phyloP scores from a whole-genome alignment of 2,113 vertebrate species.

The Zingel zingel region DNA sequence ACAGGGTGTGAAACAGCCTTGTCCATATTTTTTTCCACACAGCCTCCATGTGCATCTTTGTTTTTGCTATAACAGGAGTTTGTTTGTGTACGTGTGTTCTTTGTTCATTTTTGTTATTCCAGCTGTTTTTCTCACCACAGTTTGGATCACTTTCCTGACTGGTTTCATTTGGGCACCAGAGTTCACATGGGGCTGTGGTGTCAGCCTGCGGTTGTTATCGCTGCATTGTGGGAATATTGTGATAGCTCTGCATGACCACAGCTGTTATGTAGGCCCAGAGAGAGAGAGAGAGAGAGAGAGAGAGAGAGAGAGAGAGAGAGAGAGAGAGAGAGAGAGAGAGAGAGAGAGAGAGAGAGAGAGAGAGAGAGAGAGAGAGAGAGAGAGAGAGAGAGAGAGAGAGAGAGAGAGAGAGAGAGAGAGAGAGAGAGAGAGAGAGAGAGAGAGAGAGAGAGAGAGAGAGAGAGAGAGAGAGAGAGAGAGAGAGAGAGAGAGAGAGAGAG shows the following conservation, averaged over 20 bases:
- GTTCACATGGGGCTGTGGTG: slow-evolving; percentile 63
- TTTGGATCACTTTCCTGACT: slow-evolving; percentile 33
- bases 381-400: slow-evolving; percentile 38
- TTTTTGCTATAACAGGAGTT: slow-evolving; percentile 17
- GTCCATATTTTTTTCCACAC: slow-evolving; percentile 11
- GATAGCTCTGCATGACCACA: slow-evolving; percentile 59
- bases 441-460: slow-evolving; percentile 41
- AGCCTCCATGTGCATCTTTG: slow-evolving; percentile 22
- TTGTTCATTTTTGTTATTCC: slow-evolving; percentile 63
- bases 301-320: slow-evolving; percentile 41
- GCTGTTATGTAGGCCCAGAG: slow-evolving; percentile 60
- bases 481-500: slow-evolving; percentile 31
- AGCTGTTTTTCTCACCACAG: slow-evolving; percentile 54
- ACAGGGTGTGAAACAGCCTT: neutral
- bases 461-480: slow-evolving; percentile 33
- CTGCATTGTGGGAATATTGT: slow-evolving; percentile 65
- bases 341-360: slow-evolving; percentile 31
- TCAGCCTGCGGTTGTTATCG: slow-evolving; percentile 56
- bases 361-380: slow-evolving; percentile 36
- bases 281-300: slow-evolving; percentile 30
- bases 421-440: slow-evolving; percentile 30
- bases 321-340: slow-evolving; percentile 33
- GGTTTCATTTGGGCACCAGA: slow-evolving; percentile 33
- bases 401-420: slow-evolving; percentile 36
- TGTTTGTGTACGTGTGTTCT: slow-evolving; percentile 16